Evolutionary conservation across 2,797 vertebrate genomes (phyloP).

Genomic region (Lagodon rhomboides): DNA sequence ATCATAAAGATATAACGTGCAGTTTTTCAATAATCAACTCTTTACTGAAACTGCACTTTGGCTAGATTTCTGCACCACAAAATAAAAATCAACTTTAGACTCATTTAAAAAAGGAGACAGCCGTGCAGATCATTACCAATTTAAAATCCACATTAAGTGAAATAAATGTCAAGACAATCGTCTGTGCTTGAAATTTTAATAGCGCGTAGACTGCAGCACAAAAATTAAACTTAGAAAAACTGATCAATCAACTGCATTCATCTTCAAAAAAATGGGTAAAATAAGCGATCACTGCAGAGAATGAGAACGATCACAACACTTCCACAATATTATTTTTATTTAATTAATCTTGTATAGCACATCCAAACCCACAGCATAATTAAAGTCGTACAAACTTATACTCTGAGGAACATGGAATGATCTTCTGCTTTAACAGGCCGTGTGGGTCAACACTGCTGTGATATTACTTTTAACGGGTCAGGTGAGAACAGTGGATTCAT

Average conservation of each 20-base stretch:
- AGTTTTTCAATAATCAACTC: too few species aligned
- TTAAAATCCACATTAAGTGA: fast-evolving
- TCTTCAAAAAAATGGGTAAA: not conserved
- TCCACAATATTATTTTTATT: slow-evolving; percentile 2
- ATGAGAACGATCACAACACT: not conserved
- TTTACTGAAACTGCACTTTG: too few species aligned
- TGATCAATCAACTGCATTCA: not conserved
- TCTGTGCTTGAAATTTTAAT: slow-evolving; percentile 1
- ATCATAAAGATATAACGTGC: too few species aligned
- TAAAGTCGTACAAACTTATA: slow-evolving; percentile 20
- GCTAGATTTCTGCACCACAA: too few species aligned
- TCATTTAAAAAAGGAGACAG: too few species aligned
- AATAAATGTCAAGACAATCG: not conserved
- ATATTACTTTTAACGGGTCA: not conserved
- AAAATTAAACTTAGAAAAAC: not conserved
- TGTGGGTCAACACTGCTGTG: not conserved
- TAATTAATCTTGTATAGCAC: not conserved
- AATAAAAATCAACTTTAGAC: too few species aligned
- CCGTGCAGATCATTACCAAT: too few species aligned
- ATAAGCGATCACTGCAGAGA: not conserved
- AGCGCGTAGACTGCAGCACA: not conserved
- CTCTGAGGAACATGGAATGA: slow-evolving; percentile 57
- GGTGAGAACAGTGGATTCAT: not conserved
- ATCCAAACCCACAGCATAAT: slow-evolving; percentile 27
- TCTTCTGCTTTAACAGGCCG: slow-evolving; percentile 11